These are phyloP conservation scores for Catostylus mosaicus DNA, from an alignment of 30 jellyfish, hydroid and myxozoan species.

Conservation along the genomic window DNA sequence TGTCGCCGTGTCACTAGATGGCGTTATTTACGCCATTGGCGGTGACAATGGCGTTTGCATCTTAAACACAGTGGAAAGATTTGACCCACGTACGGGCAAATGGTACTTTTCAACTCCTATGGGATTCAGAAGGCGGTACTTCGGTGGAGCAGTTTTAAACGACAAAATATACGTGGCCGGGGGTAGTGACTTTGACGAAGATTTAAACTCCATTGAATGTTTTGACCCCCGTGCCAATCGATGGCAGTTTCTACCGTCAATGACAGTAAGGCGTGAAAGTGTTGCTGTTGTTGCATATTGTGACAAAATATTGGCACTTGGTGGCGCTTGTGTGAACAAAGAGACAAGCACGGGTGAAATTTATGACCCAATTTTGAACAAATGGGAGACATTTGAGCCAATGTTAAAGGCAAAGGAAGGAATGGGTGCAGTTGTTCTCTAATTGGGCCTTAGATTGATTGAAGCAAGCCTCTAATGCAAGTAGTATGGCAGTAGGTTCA, in stretches of 20 bases:
- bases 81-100: conserved; percentile 79
- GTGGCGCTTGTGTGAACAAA: conserved; percentile 74
- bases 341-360: conserved; percentile 64
- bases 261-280: conserved; percentile 72
- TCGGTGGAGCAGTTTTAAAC: conserved; percentile 71
- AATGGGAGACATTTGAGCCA: conserved; percentile 68
- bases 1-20: conserved; percentile 62
- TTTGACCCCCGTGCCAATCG: conserved; percentile 84
- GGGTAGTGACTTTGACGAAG: conserved; percentile 78
- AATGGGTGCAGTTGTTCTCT: conserved; percentile 71
- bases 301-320: conserved; percentile 64
- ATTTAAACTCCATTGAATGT: conserved; percentile 65
- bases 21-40: conserved; percentile 70
- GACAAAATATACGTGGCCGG: conserved; percentile 66
- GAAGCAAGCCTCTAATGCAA: not conserved
- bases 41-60: conserved; percentile 86
- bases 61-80: conserved; percentile 73
- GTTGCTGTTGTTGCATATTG: conserved; percentile 74
- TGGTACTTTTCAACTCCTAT: conserved; percentile 71
- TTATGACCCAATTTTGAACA: conserved; percentile 71
- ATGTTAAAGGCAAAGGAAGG: conserved; percentile 71
- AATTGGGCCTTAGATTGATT: not conserved
- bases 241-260: conserved; percentile 79
- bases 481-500: not conserved
- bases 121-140: conserved; percentile 78